phyloP scores from a whole-genome alignment of 2,888 invertebrate species.

The Acleris emargana region DNA sequence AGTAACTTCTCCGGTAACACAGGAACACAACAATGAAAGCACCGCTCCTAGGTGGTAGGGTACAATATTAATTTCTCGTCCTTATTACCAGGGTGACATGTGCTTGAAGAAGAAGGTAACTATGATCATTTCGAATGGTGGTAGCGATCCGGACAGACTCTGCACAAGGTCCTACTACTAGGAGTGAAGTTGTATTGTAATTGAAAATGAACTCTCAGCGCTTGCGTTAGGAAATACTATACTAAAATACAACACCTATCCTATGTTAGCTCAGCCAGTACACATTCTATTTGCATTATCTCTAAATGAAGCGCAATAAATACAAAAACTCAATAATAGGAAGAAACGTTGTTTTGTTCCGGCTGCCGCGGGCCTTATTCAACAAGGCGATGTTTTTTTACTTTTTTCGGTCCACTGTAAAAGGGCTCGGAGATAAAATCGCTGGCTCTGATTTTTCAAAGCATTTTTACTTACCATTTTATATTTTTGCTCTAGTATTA shows the following conservation, averaged over 20 bases:
- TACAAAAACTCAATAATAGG: slow-evolving; percentile 10
- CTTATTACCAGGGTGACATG: slow-evolving; percentile 74
- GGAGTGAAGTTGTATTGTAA: too few relatives aligned
- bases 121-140: slow-evolving; percentile 70
- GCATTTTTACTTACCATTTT: slow-evolving; percentile 5
- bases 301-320: slow-evolving; percentile 11
- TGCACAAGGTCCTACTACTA: too few relatives aligned
- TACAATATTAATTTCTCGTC: slow-evolving; percentile 70
- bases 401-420: slow-evolving; percentile 14
- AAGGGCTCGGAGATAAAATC: slow-evolving; percentile 19
- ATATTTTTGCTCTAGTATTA: neutral
- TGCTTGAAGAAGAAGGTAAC: slow-evolving; percentile 72
- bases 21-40: too few relatives aligned
- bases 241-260: neutral
- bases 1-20: too few relatives aligned
- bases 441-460: slow-evolving; percentile 16
- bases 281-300: slow-evolving; percentile 13
- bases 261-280: neutral
- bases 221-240: too few relatives aligned
- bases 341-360: slow-evolving; percentile 24
- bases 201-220: too few relatives aligned
- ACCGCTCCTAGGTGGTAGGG: too few relatives aligned
- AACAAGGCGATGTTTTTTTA: slow-evolving; percentile 13
- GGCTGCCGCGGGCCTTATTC: slow-evolving; percentile 4
- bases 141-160: too few relatives aligned